A percentile compares a stretch with the other conserved stretches of the same genome.
Evolutionary conservation across 1,140 invertebrate genomes (phyloP).

Genomic region (Dinoponera quadriceps): DNA sequence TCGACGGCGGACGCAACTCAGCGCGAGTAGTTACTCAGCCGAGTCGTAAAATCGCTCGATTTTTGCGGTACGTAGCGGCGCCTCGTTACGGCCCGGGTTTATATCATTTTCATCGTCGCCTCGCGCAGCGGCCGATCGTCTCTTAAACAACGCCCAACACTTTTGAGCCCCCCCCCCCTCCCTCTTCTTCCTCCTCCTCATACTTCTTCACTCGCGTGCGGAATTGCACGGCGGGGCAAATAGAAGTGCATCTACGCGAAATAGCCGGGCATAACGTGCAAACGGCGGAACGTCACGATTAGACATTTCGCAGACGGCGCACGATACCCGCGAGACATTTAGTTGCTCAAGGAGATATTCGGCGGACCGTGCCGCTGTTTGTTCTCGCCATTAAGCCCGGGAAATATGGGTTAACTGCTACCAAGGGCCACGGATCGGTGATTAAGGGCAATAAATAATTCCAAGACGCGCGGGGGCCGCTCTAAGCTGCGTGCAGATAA

Average conservation of each 20-base stretch:
- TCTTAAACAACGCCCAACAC: background rate
- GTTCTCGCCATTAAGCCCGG: conserved; percentile 48
- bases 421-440: conserved; percentile 43
- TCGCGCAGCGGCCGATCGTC: background rate
- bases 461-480: background rate
- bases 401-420: conserved; percentile 58
- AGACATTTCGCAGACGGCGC: conserved; percentile 41
- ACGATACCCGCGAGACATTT: conserved; percentile 51
- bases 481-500: conserved; percentile 48
- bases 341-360: conserved; percentile 12
- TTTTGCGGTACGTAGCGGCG: background rate
- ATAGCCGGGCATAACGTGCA: conserved; percentile 42
- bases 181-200: background rate
- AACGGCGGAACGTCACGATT: conserved; percentile 58
- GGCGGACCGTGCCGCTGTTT: conserved; percentile 32
- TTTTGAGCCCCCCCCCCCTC: background rate
- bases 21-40: background rate
- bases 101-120: background rate
- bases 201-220: background rate
- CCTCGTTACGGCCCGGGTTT: background rate
- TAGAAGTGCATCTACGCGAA: conserved; percentile 43
- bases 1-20: no score
- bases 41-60: background rate
- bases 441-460: conserved; percentile 63
- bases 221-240: conserved; percentile 33